These are phyloP conservation scores for Brachypteracias leptosomus DNA, from an alignment of 2,113 vertebrate species.

Conservation along the genomic window DNA sequence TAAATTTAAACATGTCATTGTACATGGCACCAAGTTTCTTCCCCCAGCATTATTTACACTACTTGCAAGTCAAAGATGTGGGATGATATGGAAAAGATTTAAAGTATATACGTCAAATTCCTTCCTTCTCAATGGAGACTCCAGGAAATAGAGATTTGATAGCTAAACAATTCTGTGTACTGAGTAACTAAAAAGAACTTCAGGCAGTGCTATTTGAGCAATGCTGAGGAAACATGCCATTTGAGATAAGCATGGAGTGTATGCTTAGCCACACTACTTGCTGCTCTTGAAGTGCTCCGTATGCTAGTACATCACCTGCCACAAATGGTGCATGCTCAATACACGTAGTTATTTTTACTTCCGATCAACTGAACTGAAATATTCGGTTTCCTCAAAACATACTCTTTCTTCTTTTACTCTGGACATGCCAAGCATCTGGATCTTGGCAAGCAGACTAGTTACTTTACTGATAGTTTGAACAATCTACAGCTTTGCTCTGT, in stretches of 20 bases:
- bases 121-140: constrained; percentile 9
- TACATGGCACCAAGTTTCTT: neutral
- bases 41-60: neutral
- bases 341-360: neutral
- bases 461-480: neutral
- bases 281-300: neutral
- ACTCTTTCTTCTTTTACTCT: neutral
- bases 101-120: neutral
- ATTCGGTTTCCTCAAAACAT: neutral
- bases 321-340: neutral
- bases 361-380: neutral
- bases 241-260: neutral
- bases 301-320: neutral
- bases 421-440: neutral
- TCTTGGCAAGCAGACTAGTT: neutral
- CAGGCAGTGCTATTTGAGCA: neutral
- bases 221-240: neutral
- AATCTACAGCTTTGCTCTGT: neutral
- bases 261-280: neutral
- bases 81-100: neutral
- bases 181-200: neutral
- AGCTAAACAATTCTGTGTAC: neutral
- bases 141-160: neutral
- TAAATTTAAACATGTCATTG: neutral
- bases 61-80: neutral